Evolutionary conservation across 2,888 invertebrate genomes (phyloP).

Genomic region (Apocheima hispidaria): DNA sequence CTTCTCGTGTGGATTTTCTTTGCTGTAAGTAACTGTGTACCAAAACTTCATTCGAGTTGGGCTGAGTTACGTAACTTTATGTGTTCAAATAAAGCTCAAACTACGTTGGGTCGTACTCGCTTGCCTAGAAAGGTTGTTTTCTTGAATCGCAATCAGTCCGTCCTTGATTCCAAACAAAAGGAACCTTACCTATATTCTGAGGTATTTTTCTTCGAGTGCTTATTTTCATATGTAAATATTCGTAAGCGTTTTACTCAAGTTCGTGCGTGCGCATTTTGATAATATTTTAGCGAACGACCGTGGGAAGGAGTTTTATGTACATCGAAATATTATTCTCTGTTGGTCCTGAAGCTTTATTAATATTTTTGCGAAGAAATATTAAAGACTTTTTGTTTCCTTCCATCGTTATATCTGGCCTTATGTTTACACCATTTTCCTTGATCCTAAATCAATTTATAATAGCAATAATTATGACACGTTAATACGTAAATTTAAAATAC

Average conservation of each 20-base stretch:
- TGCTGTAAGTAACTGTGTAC: background rate
- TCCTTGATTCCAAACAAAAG: slow-evolving; percentile 32
- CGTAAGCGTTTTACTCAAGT: slow-evolving; percentile 50
- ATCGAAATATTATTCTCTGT: slow-evolving; percentile 33
- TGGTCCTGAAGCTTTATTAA: slow-evolving; percentile 3
- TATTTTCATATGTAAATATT: slow-evolving; percentile 48
- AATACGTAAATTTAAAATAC: too few relatives aligned
- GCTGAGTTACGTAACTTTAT: slow-evolving; percentile 22
- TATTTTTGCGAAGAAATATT: background rate
- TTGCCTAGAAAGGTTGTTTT: slow-evolving; percentile 32
- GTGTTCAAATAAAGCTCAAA: slow-evolving; percentile 23
- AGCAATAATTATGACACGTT: too few relatives aligned
- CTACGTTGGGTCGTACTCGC: slow-evolving; percentile 21
- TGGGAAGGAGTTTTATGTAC: slow-evolving; percentile 39
- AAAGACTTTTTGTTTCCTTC: background rate
- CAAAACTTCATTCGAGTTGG: slow-evolving; percentile 22
- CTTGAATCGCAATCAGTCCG: slow-evolving; percentile 30
- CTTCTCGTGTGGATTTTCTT: too few relatives aligned
- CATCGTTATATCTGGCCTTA: too few relatives aligned
- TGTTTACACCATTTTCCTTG: too few relatives aligned
- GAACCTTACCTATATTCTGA: slow-evolving; percentile 17
- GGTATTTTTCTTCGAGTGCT: slow-evolving; percentile 33
- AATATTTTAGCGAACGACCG: slow-evolving; percentile 45
- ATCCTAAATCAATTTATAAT: too few relatives aligned
- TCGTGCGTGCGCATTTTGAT: slow-evolving; percentile 65